Percentiles rank a stretch among this genome's conserved stretches.
phyloP scores from a whole-genome alignment of 1,140 invertebrate genomes.

The Lasaia peninsularis region DNA sequence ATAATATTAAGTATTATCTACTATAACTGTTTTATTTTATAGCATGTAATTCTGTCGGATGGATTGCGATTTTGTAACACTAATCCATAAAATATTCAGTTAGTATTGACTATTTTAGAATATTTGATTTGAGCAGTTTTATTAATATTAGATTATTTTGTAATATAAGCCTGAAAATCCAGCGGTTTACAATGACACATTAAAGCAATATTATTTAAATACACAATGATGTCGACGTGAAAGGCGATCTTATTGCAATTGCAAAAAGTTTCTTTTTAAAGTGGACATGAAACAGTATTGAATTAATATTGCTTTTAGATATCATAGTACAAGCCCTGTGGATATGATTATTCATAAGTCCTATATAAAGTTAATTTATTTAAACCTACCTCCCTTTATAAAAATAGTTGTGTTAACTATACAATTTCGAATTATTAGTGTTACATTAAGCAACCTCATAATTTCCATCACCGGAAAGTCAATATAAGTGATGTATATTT shows the following conservation, averaged over 20 bases:
- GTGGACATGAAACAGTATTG: no score
- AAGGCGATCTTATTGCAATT: no score
- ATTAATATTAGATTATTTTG: background rate
- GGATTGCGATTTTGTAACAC: conserved; percentile 9
- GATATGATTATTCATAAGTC: background rate
- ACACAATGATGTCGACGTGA: no score
- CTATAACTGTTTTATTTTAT: conserved; percentile 60
- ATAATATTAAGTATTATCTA: conserved; percentile 72
- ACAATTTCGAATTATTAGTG: conserved; percentile 22
- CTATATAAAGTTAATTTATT: conserved; percentile 13
- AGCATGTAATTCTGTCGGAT: conserved; percentile 44
- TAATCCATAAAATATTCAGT: background rate
- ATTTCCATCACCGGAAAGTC: conserved; percentile 40
- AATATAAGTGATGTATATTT: conserved; percentile 60
- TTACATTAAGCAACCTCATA: conserved; percentile 21
- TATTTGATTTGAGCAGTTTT: background rate
- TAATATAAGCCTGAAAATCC: background rate
- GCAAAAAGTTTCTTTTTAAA: no score
- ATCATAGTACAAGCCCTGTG: no score
- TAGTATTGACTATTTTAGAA: conserved; percentile 7
- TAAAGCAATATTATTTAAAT: no score
- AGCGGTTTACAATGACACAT: no score
- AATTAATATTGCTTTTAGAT: no score
- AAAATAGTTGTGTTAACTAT: conserved; percentile 10
- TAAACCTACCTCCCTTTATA: conserved; percentile 5